Percentiles rank a stretch among this genome's conserved stretches.
Evolutionary conservation across 2,113 vertebrate genomes (phyloP).

Genomic region (Pterocles orientalis): DNA sequence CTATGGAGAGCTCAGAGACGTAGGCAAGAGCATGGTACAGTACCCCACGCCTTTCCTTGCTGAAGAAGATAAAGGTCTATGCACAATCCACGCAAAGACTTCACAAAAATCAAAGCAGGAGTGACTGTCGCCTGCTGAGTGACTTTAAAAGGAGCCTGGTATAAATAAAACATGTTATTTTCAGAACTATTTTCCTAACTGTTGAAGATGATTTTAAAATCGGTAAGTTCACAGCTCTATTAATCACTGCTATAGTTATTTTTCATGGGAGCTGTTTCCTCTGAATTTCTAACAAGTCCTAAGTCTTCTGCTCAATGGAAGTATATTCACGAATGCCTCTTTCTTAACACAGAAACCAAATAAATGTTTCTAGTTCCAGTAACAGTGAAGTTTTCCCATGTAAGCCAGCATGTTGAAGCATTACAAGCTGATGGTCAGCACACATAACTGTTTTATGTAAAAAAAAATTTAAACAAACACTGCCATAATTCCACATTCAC

Average conservation of each 20-base stretch:
- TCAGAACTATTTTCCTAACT: neutral
- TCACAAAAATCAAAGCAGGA: neutral
- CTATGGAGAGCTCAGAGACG: neutral
- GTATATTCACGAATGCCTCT: neutral
- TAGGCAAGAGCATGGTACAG: neutral
- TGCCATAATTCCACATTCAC: neutral
- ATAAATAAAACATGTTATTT: conserved; percentile 10
- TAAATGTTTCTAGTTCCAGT: neutral
- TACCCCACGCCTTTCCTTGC: neutral
- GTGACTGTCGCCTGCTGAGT: neutral
- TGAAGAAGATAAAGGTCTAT: neutral
- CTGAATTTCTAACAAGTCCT: neutral
- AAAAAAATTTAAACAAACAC: neutral
- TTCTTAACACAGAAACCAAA: neutral
- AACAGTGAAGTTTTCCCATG: neutral
- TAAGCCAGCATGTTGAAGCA: neutral
- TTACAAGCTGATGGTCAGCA: neutral
- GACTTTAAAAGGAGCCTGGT: neutral
- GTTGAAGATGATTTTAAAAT: neutral
- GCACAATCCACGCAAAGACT: neutral
- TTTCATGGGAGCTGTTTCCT: neutral
- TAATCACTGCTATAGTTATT: neutral
- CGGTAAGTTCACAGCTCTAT: neutral
- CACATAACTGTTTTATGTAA: neutral
- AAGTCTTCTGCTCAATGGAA: neutral